Evolutionary conservation across 2,113 vertebrate genomes (phyloP).

Genomic region (Galbula dea): DNA sequence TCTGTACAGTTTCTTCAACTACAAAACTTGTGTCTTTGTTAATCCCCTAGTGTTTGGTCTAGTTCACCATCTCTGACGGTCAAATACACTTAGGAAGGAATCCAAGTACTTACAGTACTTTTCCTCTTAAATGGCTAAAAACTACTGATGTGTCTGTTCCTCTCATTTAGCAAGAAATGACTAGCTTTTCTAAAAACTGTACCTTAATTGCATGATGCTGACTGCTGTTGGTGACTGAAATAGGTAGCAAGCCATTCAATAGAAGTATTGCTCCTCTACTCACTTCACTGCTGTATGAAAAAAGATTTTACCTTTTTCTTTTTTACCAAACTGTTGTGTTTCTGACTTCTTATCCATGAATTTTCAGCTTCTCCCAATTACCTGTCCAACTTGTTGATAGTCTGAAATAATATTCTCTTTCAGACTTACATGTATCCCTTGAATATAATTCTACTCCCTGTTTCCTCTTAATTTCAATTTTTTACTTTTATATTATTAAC

Average conservation of each 20-base stretch:
- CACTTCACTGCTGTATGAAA: not conserved
- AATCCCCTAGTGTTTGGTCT: not conserved
- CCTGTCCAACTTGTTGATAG: not conserved
- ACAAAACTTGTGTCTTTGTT: not conserved
- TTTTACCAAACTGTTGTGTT: not conserved
- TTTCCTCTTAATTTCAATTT: not conserved
- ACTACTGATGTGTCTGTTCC: fast-evolving
- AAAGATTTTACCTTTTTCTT: not conserved
- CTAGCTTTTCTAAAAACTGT: not conserved
- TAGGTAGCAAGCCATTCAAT: not conserved
- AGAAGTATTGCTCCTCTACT: not conserved
- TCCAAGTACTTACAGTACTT: not conserved
- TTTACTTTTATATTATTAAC: not conserved
- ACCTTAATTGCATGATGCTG: not conserved
- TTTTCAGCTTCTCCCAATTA: not conserved
- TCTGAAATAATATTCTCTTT: not conserved
- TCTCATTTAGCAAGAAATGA: not conserved
- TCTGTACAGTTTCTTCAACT: not conserved
- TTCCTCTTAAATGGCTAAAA: not conserved
- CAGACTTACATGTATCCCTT: not conserved
- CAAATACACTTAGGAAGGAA: not conserved
- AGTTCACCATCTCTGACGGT: not conserved
- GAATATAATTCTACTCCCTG: not conserved
- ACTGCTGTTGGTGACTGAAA: not conserved
- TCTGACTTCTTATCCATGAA: not conserved